phyloP scores from a whole-genome alignment of 2,797 vertebrate species.

The Coranthus polyacanthus region DNA sequence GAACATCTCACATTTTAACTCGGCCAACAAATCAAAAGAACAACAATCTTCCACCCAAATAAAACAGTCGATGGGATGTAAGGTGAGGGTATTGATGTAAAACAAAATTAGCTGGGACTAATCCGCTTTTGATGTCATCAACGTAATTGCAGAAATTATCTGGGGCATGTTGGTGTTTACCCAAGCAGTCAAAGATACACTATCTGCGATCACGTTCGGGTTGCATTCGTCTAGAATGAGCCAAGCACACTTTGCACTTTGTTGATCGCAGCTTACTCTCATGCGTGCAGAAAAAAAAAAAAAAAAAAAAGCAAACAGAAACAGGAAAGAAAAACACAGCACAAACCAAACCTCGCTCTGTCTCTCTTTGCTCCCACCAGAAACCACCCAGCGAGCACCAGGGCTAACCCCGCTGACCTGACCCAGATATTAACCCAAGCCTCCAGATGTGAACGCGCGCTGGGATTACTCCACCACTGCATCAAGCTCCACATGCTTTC shows the following conservation, averaged over 20 bases:
- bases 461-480: slow-evolving; percentile 83
- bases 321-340: slow-evolving; percentile 30
- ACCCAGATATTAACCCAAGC: slow-evolving; percentile 86
- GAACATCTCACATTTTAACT: background rate
- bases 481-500: slow-evolving; percentile 81
- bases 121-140: slow-evolving; percentile 50
- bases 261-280: slow-evolving; percentile 34
- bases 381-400: slow-evolving; percentile 76
- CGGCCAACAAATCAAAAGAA: too few relatives aligned
- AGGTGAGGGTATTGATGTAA: slow-evolving; percentile 29
- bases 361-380: slow-evolving; percentile 59
- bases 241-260: slow-evolving; percentile 39
- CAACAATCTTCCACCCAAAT: slow-evolving; percentile 8
- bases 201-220: slow-evolving; percentile 19
- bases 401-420: slow-evolving; percentile 80
- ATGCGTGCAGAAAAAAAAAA: background rate
- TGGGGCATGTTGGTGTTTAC: slow-evolving; percentile 29
- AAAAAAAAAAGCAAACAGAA: slow-evolving; percentile 10
- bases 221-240: background rate
- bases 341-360: slow-evolving; percentile 38
- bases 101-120: slow-evolving; percentile 36
- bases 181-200: slow-evolving; percentile 29
- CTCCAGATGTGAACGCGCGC: slow-evolving; percentile 85
- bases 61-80: slow-evolving; percentile 10
- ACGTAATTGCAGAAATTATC: slow-evolving; percentile 47